Base-by-base conservation (phyloP, 2,797 vertebrate species). In the Danio kyathit region DNA sequence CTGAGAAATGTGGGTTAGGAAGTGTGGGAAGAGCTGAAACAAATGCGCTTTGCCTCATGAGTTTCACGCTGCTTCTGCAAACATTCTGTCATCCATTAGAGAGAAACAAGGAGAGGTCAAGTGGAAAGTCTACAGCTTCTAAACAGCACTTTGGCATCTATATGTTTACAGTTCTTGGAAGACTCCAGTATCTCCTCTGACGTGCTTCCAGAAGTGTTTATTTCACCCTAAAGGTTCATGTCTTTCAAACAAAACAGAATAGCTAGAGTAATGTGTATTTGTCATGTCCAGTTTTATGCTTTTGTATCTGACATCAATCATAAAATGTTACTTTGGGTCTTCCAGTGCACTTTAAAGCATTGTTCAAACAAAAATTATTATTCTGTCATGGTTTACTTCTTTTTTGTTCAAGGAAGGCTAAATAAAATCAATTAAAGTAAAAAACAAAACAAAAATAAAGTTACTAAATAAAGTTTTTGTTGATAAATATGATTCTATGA, bases 41-140 rank as follows among this genome's bases (percentile, higher is more conserved):
- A 76, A 86, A 72, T 71, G 56, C 51, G 59, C 43, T 67, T 76
- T 70, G 83, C 74, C 79, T 79, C 82, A 85, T 57, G 54, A 59
- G 70, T 75, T 79, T 84, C 82, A 85, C 66, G 76, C 79, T 85
- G 73, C 66, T 84, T 71, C 46, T 77, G 49, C 52, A 83, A 87
- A 81, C 85, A 84, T 66, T 83, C 56, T 44, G 51, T 86, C 79
- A 86, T 83, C 82, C 60, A 72, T 13, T 52, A 60, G 61, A 66
- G 49, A 83, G 59, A 75, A 49, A 52, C 5, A n/a, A 56, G 29
- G 10, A 76, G 76, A 82, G 71, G 66, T 73, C 41, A 66, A 54
- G 66, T 19, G 60, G 67, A 60, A 65, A 61, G 44, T 61, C 65
- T 67, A 71, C 75, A 76, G 54, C 81, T 61, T 72, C 41, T 73